phyloP scores from a whole-genome alignment of 2,888 invertebrate species.

The Alcis repandata region DNA sequence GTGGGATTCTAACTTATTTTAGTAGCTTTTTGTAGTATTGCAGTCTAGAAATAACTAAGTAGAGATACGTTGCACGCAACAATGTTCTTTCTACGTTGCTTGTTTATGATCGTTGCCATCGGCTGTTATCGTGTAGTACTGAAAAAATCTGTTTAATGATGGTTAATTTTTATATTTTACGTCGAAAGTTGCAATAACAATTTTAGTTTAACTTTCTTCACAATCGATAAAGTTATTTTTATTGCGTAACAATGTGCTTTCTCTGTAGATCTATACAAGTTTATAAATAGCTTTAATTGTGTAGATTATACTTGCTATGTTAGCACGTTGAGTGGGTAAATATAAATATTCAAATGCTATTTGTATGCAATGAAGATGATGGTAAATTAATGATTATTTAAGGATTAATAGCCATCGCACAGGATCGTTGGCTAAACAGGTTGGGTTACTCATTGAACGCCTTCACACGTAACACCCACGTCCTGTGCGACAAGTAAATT shows the following conservation, averaged over 20 bases:
- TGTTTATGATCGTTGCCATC: no score
- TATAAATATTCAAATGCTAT: conserved; percentile 9
- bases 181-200: not conserved
- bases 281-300: not conserved
- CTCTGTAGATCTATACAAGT: not conserved
- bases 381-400: conserved; percentile 28
- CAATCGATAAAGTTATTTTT: not conserved
- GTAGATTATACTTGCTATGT: not conserved
- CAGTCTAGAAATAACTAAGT: no score
- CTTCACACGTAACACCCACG: conserved; percentile 68
- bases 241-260: not conserved
- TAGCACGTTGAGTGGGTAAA: not conserved
- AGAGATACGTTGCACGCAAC: no score
- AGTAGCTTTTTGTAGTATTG: no score
- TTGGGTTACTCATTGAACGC: conserved; percentile 66
- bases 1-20: no score
- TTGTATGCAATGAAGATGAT: conserved; percentile 40
- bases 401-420: conserved; percentile 49
- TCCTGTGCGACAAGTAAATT: conserved; percentile 18
- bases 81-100: no score
- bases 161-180: not conserved
- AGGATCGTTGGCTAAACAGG: conserved; percentile 58
- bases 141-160: no score
- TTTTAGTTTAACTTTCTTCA: not conserved
- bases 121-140: no score